A percentile compares a stretch with the other conserved stretches of the same genome.
Evolutionary conservation across 2,888 invertebrate species (phyloP).

Genomic region (Caenorhabditis macrosperma): DNA sequence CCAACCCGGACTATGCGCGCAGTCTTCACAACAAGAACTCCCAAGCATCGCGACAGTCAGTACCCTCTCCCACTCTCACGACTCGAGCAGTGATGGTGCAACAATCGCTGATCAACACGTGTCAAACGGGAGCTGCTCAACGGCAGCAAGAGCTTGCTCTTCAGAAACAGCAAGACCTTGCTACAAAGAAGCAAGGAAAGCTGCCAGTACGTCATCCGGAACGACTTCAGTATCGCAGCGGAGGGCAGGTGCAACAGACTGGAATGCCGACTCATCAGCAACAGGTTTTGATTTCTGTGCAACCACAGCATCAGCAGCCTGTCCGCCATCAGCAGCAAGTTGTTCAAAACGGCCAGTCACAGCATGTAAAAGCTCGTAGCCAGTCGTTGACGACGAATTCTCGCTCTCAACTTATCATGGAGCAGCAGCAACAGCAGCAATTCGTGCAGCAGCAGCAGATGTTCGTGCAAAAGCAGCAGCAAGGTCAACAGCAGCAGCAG

Average conservation of each 20-base stretch:
- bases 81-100: not conserved
- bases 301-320: not conserved
- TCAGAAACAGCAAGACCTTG: too few relatives aligned
- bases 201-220: too few relatives aligned
- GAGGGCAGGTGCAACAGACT: not conserved
- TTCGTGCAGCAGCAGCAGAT: not conserved
- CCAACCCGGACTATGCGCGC: not conserved
- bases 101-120: not conserved
- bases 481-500: not conserved
- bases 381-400: too few relatives aligned
- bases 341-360: too few relatives aligned
- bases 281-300: not conserved
- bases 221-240: too few relatives aligned
- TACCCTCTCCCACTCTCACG: not conserved
- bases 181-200: too few relatives aligned
- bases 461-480: not conserved
- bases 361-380: too few relatives aligned
- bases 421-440: not conserved
- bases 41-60: not conserved
- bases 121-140: not conserved
- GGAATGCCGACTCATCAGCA: not conserved
- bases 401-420: too few relatives aligned
- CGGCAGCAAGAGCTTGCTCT: too few relatives aligned
- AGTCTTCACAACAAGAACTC: not conserved
- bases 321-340: not conserved